Evolutionary conservation across 2,888 invertebrate genomes (phyloP), one percentile per base, ranked within the genome.

Genomic region (Pyrrhia umbra): DNA sequence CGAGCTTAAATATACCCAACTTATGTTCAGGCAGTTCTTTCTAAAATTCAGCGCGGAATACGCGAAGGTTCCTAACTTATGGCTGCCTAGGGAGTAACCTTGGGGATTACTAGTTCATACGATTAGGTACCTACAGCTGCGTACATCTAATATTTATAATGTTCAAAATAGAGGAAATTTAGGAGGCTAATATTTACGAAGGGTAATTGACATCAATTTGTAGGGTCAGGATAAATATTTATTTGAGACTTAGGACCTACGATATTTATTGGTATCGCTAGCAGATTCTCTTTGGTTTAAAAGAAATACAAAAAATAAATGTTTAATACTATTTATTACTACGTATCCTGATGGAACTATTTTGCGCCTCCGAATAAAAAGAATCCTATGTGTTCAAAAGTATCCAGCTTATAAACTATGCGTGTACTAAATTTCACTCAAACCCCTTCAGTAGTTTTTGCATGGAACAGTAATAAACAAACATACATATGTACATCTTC

Each of bases 91-190:
- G 68, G 76, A 69, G 20, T 13, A 9, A 16, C 30, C 42, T 46
- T 18, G 34, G 65, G 65, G 59, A 64, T 58, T 50, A 61, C 77
- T 58, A 63, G 66, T 69, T 73, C 55, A 58, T 73, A 50, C 59
- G 69, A 68, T 76, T 60, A 66, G 46, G 58, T 66, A 51, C 45
- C 43, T 42, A 51, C 43, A 25, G 43, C 37, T 74, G 42, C 49
- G 68, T 52, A 70, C 59, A 70, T 73, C 43, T 57, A 64, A 71
- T 61, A 73, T 75, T 75, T 66, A 73, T 75, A 70, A 58, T 39
- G 64, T 75, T 63, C 39, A 59, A 63, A 63, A 63, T 58, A 58
- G 46, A 62, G 42, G 30, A 56, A 42, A 68, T 62, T 68, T 46
- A 9, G 40, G 18, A 39, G 15, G 30, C 42, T 68, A 57, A 51